Evolutionary conservation across 2,113 vertebrate genomes (phyloP), one percentile per base, ranked within the genome.

Genomic region (Rhegmatorhina hoffmannsi): DNA sequence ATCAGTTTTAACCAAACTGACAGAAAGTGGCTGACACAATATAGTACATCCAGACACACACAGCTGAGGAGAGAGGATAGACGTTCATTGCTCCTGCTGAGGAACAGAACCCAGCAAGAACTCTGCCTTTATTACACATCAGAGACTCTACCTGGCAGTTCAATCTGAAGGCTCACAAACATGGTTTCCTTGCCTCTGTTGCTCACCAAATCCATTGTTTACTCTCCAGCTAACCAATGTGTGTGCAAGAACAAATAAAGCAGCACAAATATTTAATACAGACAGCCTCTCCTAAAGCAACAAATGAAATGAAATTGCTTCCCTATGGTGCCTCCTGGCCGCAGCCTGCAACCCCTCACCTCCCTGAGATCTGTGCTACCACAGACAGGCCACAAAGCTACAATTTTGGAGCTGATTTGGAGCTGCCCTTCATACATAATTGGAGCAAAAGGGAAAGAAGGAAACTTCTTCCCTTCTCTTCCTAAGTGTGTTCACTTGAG

Each of bases 211-310:
- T 69, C 26, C 12, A n/a, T 21, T 64, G 33, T 60, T 79, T 52
- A 52, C 44, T 63, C 44, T 44, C 47, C 69, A 86, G 38, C 56
- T 75, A 74, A 86, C 9, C n/a, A 1, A 13, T 3, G 0, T 59
- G 38, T 12, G 2, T 47, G 34, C 16, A 44, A 94, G 49, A 89
- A 38, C 59, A 95, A 88, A 91, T 19, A 90, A 93, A 80, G 50
- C 63, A 90, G 66, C 38, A 58, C 50, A 91, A 93, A 93, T 77
- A 85, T 90, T 85, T 84, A 62, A 70, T 28, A 52, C 19, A 77
- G 40, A 34, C 55, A 80, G 53, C 63, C 55, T 55, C 55, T 74
- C 50, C 88, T 29, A 17, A 13, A 83, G 63, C 63, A 96, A 90
- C 70, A 86, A 46, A 59, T 13, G 16, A 60, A 85, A 83, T 0